Evolutionary conservation across 2,113 vertebrate genomes (phyloP), one percentile per base, ranked within the genome.

Genomic region (Dryoscopus gambensis): DNA sequence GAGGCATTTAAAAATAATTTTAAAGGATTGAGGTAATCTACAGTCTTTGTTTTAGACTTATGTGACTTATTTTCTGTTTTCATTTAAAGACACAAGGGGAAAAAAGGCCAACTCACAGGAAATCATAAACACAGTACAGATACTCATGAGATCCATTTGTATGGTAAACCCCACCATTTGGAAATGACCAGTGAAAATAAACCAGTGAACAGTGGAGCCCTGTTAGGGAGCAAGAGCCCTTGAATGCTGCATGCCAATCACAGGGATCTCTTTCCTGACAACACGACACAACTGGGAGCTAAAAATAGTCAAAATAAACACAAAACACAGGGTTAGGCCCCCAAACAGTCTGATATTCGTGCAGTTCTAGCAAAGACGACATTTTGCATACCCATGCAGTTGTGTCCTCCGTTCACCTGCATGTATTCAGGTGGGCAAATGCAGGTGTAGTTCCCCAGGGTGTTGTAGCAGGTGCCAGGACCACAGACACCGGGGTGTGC

Each of bases 391-490:
- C 98, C 98, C 98, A 99, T 98, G 94, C 98, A 99, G 86, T 97
- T 98, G 97, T 98, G 98, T 84, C 98, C 98, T 81, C 98, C 97
- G 0, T 98, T 98, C 86, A 98, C 98, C 67, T 98, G 98, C 98
- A 98, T 98, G 79, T 98, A 99, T 44, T 99, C 98, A 62, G 98
- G 98, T 35, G 98, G 98, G 74, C 98, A 99, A 83, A 99, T 98
- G 92, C 98, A 99, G 15, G 98, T 99, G 84, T 98, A 99, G 93
- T 98, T 99, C 28, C 98, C 98, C 93, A 99, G 94, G 7, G 98
- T 99, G 96, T 99, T 99, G 88, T 99, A 99, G 95, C 98, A 99
- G 57, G 98, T 98, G 9, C 98, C 98, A 60, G 98, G 98, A 46
- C 98, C 98, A 89, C 98, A 99, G 21, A 98, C 98, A 53, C 97